Percentiles rank a stretch among this genome's conserved stretches.
Conservation (phyloP, 2,888 invertebrate genomes). For the Syrista parreyssii region DNA sequence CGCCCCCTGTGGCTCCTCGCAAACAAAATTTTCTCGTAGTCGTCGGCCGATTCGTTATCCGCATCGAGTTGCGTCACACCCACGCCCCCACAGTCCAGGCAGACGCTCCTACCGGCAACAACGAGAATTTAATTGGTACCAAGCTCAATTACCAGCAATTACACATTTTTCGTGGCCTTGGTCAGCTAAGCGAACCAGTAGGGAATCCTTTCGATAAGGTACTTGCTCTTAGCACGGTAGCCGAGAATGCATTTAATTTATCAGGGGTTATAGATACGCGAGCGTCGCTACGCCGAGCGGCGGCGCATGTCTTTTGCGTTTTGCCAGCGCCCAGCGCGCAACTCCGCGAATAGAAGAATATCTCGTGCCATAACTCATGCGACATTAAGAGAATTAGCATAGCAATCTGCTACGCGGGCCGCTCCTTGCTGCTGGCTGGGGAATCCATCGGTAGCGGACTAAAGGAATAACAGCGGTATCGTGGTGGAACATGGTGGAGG, state of each 20-base stretch:
- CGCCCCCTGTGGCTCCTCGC: background rate
- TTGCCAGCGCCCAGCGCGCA: background rate
- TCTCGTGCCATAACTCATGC: conserved; percentile 49
- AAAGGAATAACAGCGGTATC: background rate
- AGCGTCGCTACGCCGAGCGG: conserved; percentile 3
- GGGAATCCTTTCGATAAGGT: conserved; percentile 1
- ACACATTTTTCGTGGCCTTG: conserved; percentile 13
- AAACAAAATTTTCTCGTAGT: background rate
- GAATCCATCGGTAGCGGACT: conserved; percentile 1
- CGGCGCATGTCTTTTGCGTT: background rate
- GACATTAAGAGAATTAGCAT: conserved; percentile 59
- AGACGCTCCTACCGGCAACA: background rate
- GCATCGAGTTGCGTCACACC: background rate
- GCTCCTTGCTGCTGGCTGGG: background rate
- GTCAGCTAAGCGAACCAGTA: background rate
- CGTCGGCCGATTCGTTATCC: background rate
- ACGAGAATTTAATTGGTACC: conserved; percentile 47
- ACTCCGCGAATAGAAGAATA: conserved; percentile 21
- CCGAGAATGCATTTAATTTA: conserved; percentile 48
- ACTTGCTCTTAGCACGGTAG: conserved; percentile 6
- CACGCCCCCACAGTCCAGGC: background rate
- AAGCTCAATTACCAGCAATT: conserved; percentile 56
- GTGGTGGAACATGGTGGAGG: background rate
- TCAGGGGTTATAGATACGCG: conserved; percentile 47
- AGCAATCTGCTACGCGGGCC: conserved; percentile 41